Evolutionary conservation across 2,797 vertebrate species (phyloP).

Genomic region (Pygocentrus nattereri): DNA sequence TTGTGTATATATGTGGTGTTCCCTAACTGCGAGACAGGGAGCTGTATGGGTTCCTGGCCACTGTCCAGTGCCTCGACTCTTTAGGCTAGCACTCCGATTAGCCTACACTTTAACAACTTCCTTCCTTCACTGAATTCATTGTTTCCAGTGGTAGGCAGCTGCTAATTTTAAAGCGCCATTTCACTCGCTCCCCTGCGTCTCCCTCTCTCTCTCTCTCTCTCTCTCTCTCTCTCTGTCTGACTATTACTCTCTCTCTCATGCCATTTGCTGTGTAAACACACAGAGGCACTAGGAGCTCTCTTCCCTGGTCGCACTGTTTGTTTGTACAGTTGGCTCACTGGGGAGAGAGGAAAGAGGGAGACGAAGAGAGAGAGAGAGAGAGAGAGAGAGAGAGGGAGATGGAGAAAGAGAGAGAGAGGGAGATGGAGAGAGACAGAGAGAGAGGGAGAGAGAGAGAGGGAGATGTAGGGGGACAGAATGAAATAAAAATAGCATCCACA

Average conservation of each 20-base stretch:
- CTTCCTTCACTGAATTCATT: conserved; percentile 76
- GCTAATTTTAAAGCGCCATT: conserved; percentile 75
- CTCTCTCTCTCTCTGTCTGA: not conserved
- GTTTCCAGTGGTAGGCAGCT: conserved; percentile 70
- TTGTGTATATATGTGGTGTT: no score
- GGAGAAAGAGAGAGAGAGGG: conserved; percentile 3
- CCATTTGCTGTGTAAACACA: conserved; percentile 67
- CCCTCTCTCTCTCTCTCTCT: conserved; percentile 41
- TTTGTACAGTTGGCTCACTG: conserved; percentile 60
- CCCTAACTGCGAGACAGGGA: conserved; percentile 1
- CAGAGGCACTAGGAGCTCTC: conserved; percentile 44
- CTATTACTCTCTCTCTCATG: conserved; percentile 14
- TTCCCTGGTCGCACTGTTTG: conserved; percentile 55
- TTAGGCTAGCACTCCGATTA: conserved; percentile 61
- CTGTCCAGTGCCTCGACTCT: conserved; percentile 60
- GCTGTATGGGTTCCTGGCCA: conserved; percentile 56
- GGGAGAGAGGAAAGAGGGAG: conserved; percentile 2
- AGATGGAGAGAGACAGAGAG: conserved; percentile 19
- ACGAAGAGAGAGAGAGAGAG: not conserved
- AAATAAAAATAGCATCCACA: no score
- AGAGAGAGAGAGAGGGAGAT: conserved; percentile 16
- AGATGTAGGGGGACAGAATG: not conserved
- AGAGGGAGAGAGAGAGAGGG: conserved; percentile 31
- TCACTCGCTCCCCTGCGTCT: conserved; percentile 37
- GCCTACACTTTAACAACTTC: conserved; percentile 77